Evolutionary conservation across 2,797 vertebrate species (phyloP).

Genomic region (Helarctos malayanus): DNA sequence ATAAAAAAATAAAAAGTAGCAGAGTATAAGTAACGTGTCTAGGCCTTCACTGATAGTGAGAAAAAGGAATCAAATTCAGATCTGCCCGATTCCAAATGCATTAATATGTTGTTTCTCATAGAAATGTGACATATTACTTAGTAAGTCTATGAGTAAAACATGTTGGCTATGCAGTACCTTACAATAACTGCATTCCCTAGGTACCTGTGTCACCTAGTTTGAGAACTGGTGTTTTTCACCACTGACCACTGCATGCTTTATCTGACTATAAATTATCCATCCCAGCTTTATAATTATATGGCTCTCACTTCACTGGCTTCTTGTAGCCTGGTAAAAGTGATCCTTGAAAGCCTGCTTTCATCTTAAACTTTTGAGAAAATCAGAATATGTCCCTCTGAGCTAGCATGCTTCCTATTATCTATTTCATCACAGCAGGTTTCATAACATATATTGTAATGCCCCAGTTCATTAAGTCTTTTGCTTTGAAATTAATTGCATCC

Average conservation of each 20-base stretch:
- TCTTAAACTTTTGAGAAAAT: slow-evolving; percentile 17
- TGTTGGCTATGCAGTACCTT: neutral
- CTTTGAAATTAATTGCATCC: slow-evolving; percentile 80
- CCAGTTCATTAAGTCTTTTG: slow-evolving; percentile 61
- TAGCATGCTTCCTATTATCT: slow-evolving; percentile 52
- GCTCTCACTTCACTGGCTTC: neutral
- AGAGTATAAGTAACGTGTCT: neutral
- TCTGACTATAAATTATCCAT: neutral
- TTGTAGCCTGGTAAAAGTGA: neutral
- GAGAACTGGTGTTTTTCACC: neutral
- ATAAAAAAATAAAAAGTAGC: neutral
- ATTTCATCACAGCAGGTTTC: slow-evolving; percentile 42
- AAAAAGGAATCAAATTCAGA: neutral
- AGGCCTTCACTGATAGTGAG: neutral
- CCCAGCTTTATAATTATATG: neutral
- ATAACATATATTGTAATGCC: slow-evolving; percentile 60
- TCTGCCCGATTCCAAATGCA: neutral
- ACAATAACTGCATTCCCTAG: neutral
- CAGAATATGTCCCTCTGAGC: neutral
- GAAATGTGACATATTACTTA: neutral
- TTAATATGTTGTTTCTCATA: neutral
- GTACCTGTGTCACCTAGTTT: neutral
- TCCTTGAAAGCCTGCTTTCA: neutral
- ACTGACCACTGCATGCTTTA: neutral
- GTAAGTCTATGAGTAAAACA: neutral